phyloP scores from a whole-genome alignment of 2,888 invertebrate species.

The Spisula subtruncata region DNA sequence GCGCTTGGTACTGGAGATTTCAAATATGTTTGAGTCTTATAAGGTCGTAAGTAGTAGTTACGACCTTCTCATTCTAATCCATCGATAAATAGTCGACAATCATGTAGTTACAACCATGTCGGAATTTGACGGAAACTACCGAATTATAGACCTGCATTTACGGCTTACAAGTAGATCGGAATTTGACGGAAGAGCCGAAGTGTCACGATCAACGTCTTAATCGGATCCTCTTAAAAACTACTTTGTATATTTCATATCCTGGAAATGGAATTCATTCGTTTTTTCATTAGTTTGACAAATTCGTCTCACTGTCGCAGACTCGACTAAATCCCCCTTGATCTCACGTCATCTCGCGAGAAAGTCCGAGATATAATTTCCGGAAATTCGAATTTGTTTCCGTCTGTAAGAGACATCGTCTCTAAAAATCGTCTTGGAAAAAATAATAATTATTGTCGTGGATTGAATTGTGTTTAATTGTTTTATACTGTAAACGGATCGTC shows the following conservation, averaged over 20 bases:
- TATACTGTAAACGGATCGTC: neutral
- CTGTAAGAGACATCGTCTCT: neutral
- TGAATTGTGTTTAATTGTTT: conserved; percentile 2
- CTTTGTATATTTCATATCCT: neutral
- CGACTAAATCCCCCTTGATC: neutral
- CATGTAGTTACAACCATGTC: neutral
- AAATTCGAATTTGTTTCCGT: neutral
- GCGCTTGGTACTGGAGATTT: too few species aligned
- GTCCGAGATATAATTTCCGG: neutral
- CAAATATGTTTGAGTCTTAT: too few species aligned
- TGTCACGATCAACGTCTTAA: neutral
- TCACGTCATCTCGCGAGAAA: neutral
- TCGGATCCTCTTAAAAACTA: conserved; percentile 12
- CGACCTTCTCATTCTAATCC: too few species aligned
- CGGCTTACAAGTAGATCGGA: neutral
- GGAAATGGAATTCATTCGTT: neutral
- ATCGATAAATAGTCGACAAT: too few species aligned
- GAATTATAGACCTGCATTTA: too few species aligned
- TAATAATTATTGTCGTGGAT: neutral
- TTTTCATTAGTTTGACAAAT: conserved; percentile 7
- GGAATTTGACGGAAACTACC: neutral
- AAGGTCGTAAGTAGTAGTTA: too few species aligned
- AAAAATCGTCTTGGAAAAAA: neutral
- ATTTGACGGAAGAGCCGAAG: neutral
- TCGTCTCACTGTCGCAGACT: neutral